Conservation (phyloP, 2,113 vertebrate species). For the Panurus biarmicus region DNA sequence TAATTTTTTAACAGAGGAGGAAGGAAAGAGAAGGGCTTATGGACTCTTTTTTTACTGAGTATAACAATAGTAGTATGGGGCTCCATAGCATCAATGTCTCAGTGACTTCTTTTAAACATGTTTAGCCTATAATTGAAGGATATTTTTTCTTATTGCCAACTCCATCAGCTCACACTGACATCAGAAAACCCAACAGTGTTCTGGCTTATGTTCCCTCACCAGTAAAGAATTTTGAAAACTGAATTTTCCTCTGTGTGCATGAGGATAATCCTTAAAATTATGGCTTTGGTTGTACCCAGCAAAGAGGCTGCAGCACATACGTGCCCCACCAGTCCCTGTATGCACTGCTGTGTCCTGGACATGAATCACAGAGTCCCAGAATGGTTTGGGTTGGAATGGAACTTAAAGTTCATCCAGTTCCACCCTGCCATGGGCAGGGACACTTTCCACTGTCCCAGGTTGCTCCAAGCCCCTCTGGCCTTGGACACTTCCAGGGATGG, state of each 20-base stretch:
- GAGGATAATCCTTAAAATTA: constrained; percentile 29
- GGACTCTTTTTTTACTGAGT: not conserved
- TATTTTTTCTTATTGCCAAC: constrained; percentile 14
- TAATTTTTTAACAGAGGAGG: constrained; percentile 36
- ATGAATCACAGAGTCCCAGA: not conserved
- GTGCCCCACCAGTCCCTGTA: not conserved
- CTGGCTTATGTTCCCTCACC: not conserved
- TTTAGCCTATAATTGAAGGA: constrained; percentile 27
- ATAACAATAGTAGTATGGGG: not conserved
- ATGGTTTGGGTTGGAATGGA: not conserved
- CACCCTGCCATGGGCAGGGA: not conserved
- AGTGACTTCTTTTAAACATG: not conserved
- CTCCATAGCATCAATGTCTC: not conserved
- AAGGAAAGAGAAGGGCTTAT: not conserved
- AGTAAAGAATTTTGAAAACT: constrained; percentile 25
- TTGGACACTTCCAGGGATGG: not conserved
- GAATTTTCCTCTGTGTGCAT: not conserved
- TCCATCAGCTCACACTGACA: constrained; percentile 27
- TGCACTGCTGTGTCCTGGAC: not conserved
- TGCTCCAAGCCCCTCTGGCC: not conserved
- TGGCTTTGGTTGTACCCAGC: not conserved
- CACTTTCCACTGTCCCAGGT: not conserved
- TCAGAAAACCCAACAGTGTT: constrained; percentile 26
- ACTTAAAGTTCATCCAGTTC: not conserved
- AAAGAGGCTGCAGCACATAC: not conserved